Evolutionary conservation across 2,113 vertebrate species (phyloP).

Genomic region (Mus pahari): DNA sequence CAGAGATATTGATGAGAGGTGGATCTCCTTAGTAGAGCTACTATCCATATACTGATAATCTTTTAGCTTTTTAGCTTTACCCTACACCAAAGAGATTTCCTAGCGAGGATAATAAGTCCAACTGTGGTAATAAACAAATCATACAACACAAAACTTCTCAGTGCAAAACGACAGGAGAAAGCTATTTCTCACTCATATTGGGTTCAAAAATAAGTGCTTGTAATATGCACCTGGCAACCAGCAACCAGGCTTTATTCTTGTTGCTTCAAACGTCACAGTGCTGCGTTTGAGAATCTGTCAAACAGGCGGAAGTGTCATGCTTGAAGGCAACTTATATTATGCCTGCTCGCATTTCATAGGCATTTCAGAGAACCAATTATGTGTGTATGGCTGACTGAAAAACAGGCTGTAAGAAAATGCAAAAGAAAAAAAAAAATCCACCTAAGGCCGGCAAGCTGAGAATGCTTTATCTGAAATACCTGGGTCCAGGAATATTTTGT

Average conservation of each 20-base stretch:
- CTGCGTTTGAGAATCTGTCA: background rate
- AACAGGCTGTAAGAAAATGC: background rate
- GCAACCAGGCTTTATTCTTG: background rate
- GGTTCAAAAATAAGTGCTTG: background rate
- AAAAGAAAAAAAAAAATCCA: background rate
- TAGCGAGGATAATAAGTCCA: background rate
- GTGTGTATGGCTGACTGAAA: too few relatives aligned
- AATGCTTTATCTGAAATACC: background rate
- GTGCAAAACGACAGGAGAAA: background rate
- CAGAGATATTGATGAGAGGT: slow-evolving; percentile 22
- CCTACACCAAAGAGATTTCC: slow-evolving; percentile 53
- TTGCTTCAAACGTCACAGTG: background rate
- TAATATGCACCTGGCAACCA: background rate
- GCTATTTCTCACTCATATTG: background rate
- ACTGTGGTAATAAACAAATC: slow-evolving; percentile 50
- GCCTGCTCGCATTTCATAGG: background rate
- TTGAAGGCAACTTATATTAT: background rate
- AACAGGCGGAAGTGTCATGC: background rate
- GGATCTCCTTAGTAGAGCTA: slow-evolving; percentile 1
- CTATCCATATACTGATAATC: slow-evolving; percentile 55
- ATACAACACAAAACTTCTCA: slow-evolving; percentile 39
- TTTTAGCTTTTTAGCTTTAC: slow-evolving; percentile 57
- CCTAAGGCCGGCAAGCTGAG: background rate
- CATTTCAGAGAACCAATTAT: background rate
- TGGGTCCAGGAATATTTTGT: background rate